A percentile compares a stretch with the other conserved stretches of the same genome.
phyloP scores from a whole-genome alignment of 2,888 invertebrate species.

The Microctonus aethiopoides region DNA sequence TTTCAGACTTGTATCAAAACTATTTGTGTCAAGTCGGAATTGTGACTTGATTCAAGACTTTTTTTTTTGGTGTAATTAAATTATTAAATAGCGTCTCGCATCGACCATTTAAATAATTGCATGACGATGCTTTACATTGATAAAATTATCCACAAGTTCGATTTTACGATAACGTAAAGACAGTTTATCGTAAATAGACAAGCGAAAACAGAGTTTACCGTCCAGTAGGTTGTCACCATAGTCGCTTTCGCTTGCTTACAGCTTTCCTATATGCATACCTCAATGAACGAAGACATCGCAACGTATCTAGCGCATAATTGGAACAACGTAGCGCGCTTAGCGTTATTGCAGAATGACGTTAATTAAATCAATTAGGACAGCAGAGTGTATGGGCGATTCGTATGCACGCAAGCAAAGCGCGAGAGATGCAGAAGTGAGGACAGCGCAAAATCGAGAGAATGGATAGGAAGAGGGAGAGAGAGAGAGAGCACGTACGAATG shows the following conservation, averaged over 20 bases:
- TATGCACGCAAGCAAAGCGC: constrained; percentile 45
- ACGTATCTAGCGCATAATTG: constrained; percentile 47
- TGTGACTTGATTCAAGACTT: too few relatives aligned
- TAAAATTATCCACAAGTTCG: constrained; percentile 35
- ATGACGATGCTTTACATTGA: constrained; percentile 12
- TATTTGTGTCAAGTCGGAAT: too few relatives aligned
- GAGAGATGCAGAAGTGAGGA: constrained; percentile 26
- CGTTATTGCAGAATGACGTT: constrained; percentile 53
- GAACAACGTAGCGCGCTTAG: constrained; percentile 44
- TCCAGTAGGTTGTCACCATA: constrained; percentile 16
- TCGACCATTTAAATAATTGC: background rate
- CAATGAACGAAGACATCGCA: constrained; percentile 43
- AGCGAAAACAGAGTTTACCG: constrained; percentile 18
- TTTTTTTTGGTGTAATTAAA: too few relatives aligned
- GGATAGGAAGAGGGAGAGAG: constrained; percentile 8
- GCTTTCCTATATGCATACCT: constrained; percentile 22
- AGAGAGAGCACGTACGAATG: background rate
- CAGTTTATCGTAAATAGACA: background rate
- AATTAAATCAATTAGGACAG: constrained; percentile 57
- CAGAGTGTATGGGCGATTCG: constrained; percentile 50
- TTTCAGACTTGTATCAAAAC: too few relatives aligned
- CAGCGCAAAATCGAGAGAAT: constrained; percentile 3
- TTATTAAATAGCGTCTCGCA: too few relatives aligned
- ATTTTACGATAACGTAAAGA: constrained; percentile 23
- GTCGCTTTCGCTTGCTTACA: constrained; percentile 26